These are phyloP conservation scores for Helicolenus hilgendorfi DNA, from an alignment of 2,797 vertebrate species.

Conservation along the genomic window DNA sequence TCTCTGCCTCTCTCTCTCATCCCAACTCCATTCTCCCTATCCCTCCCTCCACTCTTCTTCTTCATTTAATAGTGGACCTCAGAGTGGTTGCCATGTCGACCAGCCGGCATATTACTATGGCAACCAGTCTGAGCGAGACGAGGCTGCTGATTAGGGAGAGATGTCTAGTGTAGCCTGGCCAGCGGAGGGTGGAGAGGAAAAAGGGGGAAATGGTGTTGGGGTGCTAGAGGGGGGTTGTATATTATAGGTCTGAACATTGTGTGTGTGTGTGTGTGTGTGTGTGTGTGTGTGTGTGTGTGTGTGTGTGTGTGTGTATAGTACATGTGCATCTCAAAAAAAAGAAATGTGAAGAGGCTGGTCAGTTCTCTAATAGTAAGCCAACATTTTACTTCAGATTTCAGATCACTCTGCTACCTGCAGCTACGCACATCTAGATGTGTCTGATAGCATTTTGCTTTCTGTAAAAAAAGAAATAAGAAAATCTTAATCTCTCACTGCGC, in stretches of 20 bases:
- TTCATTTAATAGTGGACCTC: slow-evolving; percentile 98
- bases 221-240: slow-evolving; percentile 78
- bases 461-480: slow-evolving; percentile 19
- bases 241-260: slow-evolving; percentile 76
- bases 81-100: slow-evolving; percentile 99
- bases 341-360: slow-evolving; percentile 50
- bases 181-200: slow-evolving; percentile 85
- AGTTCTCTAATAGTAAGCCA: slow-evolving; percentile 67
- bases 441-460: slow-evolving; percentile 41
- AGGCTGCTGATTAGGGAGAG: slow-evolving; percentile 93
- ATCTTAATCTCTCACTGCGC: neutral
- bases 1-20: slow-evolving; percentile 66
- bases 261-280: slow-evolving; percentile 66
- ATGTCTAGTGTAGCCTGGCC: slow-evolving; percentile 93
- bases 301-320: slow-evolving; percentile 53
- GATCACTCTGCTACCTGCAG: slow-evolving; percentile 45
- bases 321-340: slow-evolving; percentile 51
- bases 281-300: slow-evolving; percentile 55
- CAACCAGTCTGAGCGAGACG: slow-evolving; percentile 94
- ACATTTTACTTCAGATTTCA: slow-evolving; percentile 65
- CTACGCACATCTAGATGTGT: slow-evolving; percentile 15
- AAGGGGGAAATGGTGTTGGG: slow-evolving; percentile 74
- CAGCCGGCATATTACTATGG: slow-evolving; percentile 98
- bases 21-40: slow-evolving; percentile 76
- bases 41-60: slow-evolving; percentile 92